Conservation (phyloP, 2,797 vertebrate species). For the Pangasius mekongensis region DNA sequence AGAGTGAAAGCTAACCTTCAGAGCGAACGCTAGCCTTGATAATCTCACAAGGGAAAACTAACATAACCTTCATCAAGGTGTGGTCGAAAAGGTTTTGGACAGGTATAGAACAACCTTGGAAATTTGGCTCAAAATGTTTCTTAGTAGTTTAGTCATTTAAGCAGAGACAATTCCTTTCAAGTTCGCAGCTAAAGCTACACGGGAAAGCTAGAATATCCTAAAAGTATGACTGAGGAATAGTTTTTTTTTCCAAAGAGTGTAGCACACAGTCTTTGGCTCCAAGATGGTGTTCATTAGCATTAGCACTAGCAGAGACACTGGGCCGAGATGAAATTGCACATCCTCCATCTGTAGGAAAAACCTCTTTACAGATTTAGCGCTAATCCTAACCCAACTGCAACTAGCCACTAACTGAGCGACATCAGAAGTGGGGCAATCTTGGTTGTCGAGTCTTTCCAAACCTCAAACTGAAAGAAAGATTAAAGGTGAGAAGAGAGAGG, state of each 20-base stretch:
- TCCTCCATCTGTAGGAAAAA: background rate
- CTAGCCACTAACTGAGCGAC: background rate
- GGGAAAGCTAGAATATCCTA: background rate
- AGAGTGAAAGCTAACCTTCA: background rate
- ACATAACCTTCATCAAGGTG: background rate
- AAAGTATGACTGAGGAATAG: background rate
- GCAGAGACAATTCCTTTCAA: background rate
- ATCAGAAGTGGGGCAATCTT: background rate
- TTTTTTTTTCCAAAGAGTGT: background rate
- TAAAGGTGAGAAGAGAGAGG: background rate
- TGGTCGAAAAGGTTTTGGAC: background rate
- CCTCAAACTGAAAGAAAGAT: conserved; percentile 33
- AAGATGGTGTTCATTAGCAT: background rate
- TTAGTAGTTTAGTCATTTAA: background rate
- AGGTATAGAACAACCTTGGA: background rate
- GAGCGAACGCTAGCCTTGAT: background rate
- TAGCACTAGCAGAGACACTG: background rate
- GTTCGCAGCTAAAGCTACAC: background rate
- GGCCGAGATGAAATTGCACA: background rate
- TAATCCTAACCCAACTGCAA: background rate
- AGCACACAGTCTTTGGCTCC: background rate
- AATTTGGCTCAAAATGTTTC: background rate
- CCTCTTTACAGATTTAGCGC: background rate
- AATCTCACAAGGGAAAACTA: background rate
- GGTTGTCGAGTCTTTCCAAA: background rate